Evolutionary conservation across 2,797 vertebrate species (phyloP).

Genomic region (Geotria australis): DNA sequence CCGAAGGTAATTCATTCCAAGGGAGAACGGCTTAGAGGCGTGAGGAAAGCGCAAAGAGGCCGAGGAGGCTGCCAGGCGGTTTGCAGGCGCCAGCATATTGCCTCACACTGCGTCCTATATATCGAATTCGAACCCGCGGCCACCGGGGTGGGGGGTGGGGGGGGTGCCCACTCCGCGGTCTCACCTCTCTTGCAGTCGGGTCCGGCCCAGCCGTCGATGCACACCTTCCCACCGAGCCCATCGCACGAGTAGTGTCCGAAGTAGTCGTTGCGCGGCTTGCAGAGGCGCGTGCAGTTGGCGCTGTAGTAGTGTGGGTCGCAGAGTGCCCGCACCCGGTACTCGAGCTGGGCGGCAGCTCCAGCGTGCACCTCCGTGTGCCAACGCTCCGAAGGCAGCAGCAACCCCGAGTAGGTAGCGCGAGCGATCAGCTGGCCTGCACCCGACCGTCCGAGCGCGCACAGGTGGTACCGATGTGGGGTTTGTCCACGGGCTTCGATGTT

Average conservation of each 20-base stretch:
- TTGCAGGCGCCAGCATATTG: no score
- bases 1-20: no score
- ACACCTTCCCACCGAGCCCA: slow-evolving; percentile 17
- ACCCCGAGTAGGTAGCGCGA: slow-evolving; percentile 22
- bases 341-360: slow-evolving; percentile 12
- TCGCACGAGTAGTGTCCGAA: slow-evolving; percentile 30
- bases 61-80: no score
- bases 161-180: no score
- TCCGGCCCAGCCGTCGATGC: slow-evolving; percentile 28
- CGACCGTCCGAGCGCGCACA: no score
- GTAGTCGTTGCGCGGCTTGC: slow-evolving; percentile 23
- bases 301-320: slow-evolving; percentile 27
- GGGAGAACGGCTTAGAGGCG: no score
- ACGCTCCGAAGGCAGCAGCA: slow-evolving; percentile 26
- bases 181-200: slow-evolving; percentile 19
- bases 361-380: slow-evolving; percentile 20
- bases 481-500: no score
- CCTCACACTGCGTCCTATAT: no score
- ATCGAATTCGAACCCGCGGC: no score
- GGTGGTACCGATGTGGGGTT: no score
- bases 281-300: slow-evolving; percentile 25
- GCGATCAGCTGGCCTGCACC: slow-evolving; percentile 12
- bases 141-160: no score
- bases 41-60: no score
- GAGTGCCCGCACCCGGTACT: slow-evolving; percentile 23